Conservation (phyloP, 2,888 invertebrate species). For the Acanthacorydalis orientalis region DNA sequence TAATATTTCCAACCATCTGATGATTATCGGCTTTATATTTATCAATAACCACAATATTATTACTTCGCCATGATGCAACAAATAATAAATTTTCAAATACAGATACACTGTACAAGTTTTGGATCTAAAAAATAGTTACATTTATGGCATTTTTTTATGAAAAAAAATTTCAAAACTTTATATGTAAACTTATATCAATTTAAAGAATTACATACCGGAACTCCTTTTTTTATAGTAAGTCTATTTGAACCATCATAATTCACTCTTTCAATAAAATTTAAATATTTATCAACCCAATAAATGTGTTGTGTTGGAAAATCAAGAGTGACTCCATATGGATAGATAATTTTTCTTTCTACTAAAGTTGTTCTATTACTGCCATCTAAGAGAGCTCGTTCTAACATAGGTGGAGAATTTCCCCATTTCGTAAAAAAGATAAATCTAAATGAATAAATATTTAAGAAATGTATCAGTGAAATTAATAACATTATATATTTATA, state of each 20-base stretch:
- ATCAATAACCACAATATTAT: constrained; percentile 41
- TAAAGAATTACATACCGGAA: constrained; percentile 23
- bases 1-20: constrained; percentile 31
- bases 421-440: constrained; percentile 64
- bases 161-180: neutral
- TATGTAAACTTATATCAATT: constrained; percentile 2
- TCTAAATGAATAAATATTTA: constrained; percentile 21
- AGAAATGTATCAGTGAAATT: neutral
- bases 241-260: constrained; percentile 58
- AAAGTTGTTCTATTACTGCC: constrained; percentile 43
- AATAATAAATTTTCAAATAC: constrained; percentile 58
- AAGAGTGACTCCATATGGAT: constrained; percentile 55
- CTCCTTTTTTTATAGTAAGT: constrained; percentile 37
- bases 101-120: constrained; percentile 51
- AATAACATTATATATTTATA: neutral
- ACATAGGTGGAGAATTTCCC: constrained; percentile 42
- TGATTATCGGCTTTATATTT: constrained; percentile 34
- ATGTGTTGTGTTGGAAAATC: constrained; percentile 54
- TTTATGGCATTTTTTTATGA: too few species aligned
- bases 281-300: constrained; percentile 68
- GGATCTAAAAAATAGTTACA: constrained; percentile 34
- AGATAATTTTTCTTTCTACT: constrained; percentile 52
- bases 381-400: constrained; percentile 47
- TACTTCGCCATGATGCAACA: constrained; percentile 53
- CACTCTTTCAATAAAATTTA: constrained; percentile 61